Conservation (phyloP, 2,888 invertebrate species). For the Serrognathus titanus region DNA sequence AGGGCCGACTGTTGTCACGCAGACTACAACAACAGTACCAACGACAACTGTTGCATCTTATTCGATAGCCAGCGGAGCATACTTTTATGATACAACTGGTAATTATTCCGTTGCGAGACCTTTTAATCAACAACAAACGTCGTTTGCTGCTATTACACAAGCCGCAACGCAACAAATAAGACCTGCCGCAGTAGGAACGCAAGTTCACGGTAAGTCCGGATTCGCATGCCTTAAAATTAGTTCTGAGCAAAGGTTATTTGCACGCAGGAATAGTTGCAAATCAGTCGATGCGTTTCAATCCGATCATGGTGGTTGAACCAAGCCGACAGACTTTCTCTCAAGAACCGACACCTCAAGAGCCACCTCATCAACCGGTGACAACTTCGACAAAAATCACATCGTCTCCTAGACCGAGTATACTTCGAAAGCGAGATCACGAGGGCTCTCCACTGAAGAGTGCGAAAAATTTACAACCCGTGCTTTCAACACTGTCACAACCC, state of each 20-base stretch:
- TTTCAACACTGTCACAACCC: conserved; percentile 30
- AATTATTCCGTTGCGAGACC: conserved; percentile 40
- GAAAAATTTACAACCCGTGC: conserved; percentile 56
- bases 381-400: conserved; percentile 40
- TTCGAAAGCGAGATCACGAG: conserved; percentile 84
- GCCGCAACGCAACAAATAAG: conserved; percentile 36
- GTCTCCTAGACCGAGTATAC: conserved; percentile 76
- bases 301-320: conserved; percentile 48
- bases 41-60: conserved; percentile 42
- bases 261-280: conserved; percentile 32
- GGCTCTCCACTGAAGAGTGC: conserved; percentile 64
- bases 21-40: conserved; percentile 33
- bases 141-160: conserved; percentile 40
- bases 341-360: conserved; percentile 4
- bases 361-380: conserved; percentile 16
- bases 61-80: conserved; percentile 41
- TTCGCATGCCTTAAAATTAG: not conserved
- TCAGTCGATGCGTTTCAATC: conserved; percentile 46
- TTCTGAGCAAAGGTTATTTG: not conserved
- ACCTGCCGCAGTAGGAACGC: conserved; percentile 34
- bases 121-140: conserved; percentile 38
- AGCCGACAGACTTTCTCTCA: conserved; percentile 16
- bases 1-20: conserved; percentile 37
- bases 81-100: conserved; percentile 44
- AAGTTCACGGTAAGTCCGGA: conserved; percentile 38